Evolutionary conservation across 2,797 vertebrate species (phyloP), one percentile per base, ranked within the genome.

Genomic region (Erpetoichthys calabaricus): DNA sequence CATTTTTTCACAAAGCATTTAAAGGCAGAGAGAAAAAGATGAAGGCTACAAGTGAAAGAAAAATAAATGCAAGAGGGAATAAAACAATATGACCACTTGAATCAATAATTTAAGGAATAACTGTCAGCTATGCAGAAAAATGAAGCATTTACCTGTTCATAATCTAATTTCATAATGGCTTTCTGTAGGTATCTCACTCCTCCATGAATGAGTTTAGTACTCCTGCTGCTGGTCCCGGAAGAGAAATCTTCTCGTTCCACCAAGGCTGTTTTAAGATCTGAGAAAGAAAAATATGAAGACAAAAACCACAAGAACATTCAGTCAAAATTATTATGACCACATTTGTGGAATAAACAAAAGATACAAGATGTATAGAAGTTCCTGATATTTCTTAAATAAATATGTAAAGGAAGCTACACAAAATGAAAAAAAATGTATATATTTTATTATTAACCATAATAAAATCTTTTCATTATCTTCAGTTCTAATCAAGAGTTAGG

Each of bases 141-240:
- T 90, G 86, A 89, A 88, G 87, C 88, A 91, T 88, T 92, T 93
- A 97, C 96, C 96, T 99, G 94, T 84, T 98, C 90, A 47, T 93
- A 84, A 91, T 99, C 92, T 83, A 90, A 75, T 83, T 89, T 92
- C 89, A 86, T 91, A 89, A 96, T 88, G 85, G 92, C 96, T 91
- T 91, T 97, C 88, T 96, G 93, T 79, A 94, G 91, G 80, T 94
- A 98, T 79, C 92, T 87, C 78, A 98, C 92, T 79, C 95, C 92
- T 77, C 90, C 83, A 55, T 92, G 92, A 89, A 98, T 93, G 86
- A 97, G 83, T 84, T 91, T 84, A 80, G 88, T 93, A 80, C 92
- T 89, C 80, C 77, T 83, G 83, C 91, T 95, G 89, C 90, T 92
- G 78, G 89, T 84, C 81, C 87, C 89, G 44, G 91, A 96, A 84